A percentile compares a stretch with the other conserved stretches of the same genome.
Evolutionary conservation across 2,113 vertebrate species (phyloP).

Genomic region (Podocnemis expansa): DNA sequence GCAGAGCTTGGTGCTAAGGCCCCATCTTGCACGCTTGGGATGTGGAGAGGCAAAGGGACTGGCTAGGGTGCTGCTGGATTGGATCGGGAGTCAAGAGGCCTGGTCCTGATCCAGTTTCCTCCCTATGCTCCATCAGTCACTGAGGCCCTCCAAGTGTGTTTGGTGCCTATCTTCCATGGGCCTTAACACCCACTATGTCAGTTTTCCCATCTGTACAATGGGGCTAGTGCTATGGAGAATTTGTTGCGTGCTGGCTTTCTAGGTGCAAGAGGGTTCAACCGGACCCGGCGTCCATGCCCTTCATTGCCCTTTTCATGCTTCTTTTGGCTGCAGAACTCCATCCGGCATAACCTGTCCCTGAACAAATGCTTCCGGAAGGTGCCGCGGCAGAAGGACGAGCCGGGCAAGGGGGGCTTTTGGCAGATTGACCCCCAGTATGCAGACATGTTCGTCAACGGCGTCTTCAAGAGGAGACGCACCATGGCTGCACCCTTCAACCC

Average conservation of each 20-base stretch:
- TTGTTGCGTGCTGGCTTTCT: not conserved
- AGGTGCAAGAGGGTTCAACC: not conserved
- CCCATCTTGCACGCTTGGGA: too few species aligned
- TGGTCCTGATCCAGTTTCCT: not conserved
- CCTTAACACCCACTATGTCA: not conserved
- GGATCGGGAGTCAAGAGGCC: not conserved
- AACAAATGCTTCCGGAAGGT: constrained; percentile 97
- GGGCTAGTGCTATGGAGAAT: not conserved
- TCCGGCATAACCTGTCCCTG: constrained; percentile 92
- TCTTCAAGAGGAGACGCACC: constrained; percentile 83
- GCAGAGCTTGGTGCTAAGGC: not conserved
- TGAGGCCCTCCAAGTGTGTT: not conserved
- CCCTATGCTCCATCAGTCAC: not conserved
- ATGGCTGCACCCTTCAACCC: constrained; percentile 76
- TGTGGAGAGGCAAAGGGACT: not conserved
- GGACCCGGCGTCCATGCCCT: not conserved
- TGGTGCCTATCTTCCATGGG: not conserved
- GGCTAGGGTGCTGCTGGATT: not conserved
- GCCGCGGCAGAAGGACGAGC: constrained; percentile 90
- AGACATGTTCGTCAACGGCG: constrained; percentile 85
- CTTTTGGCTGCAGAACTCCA: constrained; percentile 85
- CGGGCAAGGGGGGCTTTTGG: constrained; percentile 92
- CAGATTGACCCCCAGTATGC: constrained; percentile 87
- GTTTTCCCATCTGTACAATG: not conserved
- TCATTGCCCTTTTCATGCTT: not conserved